Conservation (phyloP, 2,797 vertebrate species). For the Zenarchopterus dispar region DNA sequence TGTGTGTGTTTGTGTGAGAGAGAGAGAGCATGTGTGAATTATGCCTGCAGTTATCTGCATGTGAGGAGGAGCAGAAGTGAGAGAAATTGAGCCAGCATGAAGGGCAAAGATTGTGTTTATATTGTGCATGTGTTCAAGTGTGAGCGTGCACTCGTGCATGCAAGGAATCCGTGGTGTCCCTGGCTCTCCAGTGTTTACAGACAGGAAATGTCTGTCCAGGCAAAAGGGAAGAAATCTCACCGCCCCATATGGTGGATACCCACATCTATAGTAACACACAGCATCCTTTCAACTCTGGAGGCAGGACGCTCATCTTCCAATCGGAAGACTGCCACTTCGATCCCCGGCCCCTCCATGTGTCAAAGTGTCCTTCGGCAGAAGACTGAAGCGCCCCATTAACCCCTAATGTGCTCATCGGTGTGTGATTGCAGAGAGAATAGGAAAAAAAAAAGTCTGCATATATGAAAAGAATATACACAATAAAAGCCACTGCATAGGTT, state of each 20-base stretch:
- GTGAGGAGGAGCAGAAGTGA: conserved; percentile 38
- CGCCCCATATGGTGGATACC: conserved; percentile 52
- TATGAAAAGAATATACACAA: too few relatives aligned
- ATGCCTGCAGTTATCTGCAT: conserved; percentile 49
- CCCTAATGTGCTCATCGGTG: too few relatives aligned
- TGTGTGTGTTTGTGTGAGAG: not conserved
- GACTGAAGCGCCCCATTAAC: too few relatives aligned
- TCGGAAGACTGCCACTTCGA: too few relatives aligned
- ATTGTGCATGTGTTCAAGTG: conserved; percentile 39
- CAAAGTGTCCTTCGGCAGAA: too few relatives aligned
- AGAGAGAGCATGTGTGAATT: conserved; percentile 42
- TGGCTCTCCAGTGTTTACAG: conserved; percentile 75
- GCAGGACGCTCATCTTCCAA: too few relatives aligned
- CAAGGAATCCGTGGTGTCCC: conserved; percentile 75
- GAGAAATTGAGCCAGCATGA: conserved; percentile 60
- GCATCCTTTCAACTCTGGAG: conserved; percentile 1
- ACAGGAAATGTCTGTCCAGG: conserved; percentile 85
- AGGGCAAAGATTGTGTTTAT: conserved; percentile 62
- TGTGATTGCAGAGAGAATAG: too few relatives aligned
- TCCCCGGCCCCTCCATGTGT: too few relatives aligned
- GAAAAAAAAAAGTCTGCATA: too few relatives aligned
- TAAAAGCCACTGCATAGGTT: not conserved
- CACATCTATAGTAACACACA: conserved; percentile 17
- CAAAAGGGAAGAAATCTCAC: conserved; percentile 77
- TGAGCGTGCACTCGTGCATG: conserved; percentile 33